A percentile compares a stretch with the other conserved stretches of the same genome.
These are phyloP conservation scores for Clostera curtula DNA, from an alignment of 2,888 invertebrate genomes.

Conservation along the genomic window DNA sequence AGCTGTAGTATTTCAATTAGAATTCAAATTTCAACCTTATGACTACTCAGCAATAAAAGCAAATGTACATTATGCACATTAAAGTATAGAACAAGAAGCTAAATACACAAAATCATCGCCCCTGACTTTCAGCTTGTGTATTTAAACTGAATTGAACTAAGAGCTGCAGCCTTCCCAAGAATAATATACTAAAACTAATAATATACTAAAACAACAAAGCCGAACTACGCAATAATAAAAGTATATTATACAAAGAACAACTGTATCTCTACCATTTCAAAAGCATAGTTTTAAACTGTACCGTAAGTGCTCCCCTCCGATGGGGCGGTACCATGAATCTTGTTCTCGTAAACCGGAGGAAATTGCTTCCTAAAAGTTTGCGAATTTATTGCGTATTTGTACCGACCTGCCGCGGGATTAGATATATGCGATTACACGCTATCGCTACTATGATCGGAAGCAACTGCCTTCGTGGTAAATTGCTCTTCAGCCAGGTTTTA, in stretches of 20 bases:
- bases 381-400: conserved; percentile 62
- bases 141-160: too few relatives aligned
- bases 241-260: conserved; percentile 12
- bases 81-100: too few relatives aligned
- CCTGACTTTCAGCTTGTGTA: too few relatives aligned
- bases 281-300: conserved; percentile 30
- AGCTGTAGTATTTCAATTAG: too few relatives aligned
- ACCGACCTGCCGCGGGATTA: conserved; percentile 25
- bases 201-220: too few relatives aligned
- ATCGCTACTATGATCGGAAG: conserved; percentile 10
- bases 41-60: too few relatives aligned
- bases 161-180: too few relatives aligned
- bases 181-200: too few relatives aligned
- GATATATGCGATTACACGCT: conserved; percentile 29
- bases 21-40: too few relatives aligned
- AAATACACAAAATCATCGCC: too few relatives aligned
- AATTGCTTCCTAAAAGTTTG: conserved; percentile 67
- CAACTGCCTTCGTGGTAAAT: conserved; percentile 11
- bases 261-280: conserved; percentile 19
- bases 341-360: conserved; percentile 57
- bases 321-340: conserved; percentile 48
- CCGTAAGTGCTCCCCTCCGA: conserved; percentile 20
- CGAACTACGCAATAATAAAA: too few relatives aligned
- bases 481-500: conserved; percentile 7
- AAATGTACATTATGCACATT: too few relatives aligned